Evolutionary conservation across 2,888 invertebrate genomes (phyloP).

Genomic region (Chalcis sispes): DNA sequence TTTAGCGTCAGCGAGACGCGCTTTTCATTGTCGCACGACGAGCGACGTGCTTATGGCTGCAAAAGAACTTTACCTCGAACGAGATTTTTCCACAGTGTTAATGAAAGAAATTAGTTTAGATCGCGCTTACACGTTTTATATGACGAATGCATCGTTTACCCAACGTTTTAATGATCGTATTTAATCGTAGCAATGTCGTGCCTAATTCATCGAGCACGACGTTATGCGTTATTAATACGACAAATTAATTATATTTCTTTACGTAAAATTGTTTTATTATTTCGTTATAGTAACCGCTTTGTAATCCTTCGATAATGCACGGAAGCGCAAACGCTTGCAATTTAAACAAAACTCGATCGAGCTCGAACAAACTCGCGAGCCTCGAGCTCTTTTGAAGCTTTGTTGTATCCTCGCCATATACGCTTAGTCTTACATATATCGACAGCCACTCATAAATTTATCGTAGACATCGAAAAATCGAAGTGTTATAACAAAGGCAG

Average conservation of each 20-base stretch:
- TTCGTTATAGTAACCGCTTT: not conserved
- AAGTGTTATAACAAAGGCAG: not conserved
- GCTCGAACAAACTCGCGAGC: slow-evolving; percentile 1
- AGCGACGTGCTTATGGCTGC: not conserved
- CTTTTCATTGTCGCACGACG: slow-evolving; percentile 45
- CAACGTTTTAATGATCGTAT: too few species aligned
- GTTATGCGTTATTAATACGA: too few species aligned
- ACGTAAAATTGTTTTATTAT: too few species aligned
- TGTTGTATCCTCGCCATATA: not conserved
- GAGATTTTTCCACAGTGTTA: too few species aligned
- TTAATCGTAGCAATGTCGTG: too few species aligned
- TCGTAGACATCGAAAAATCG: slow-evolving; percentile 7
- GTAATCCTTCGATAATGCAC: not conserved
- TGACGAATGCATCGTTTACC: too few species aligned
- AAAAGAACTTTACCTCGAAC: too few species aligned
- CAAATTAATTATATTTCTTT: too few species aligned
- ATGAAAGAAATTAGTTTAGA: too few species aligned
- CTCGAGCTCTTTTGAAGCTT: slow-evolving; percentile 11
- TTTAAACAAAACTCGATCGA: slow-evolving; percentile 29
- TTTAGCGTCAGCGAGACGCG: slow-evolving; percentile 52
- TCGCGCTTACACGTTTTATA: too few species aligned
- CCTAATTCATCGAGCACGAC: too few species aligned
- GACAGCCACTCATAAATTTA: slow-evolving; percentile 12
- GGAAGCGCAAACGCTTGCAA: not conserved
- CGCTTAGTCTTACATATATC: slow-evolving; percentile 2